These are phyloP conservation scores for Catostomus latipinnis DNA, from an alignment of 2,797 vertebrate species.

Conservation along the genomic window DNA sequence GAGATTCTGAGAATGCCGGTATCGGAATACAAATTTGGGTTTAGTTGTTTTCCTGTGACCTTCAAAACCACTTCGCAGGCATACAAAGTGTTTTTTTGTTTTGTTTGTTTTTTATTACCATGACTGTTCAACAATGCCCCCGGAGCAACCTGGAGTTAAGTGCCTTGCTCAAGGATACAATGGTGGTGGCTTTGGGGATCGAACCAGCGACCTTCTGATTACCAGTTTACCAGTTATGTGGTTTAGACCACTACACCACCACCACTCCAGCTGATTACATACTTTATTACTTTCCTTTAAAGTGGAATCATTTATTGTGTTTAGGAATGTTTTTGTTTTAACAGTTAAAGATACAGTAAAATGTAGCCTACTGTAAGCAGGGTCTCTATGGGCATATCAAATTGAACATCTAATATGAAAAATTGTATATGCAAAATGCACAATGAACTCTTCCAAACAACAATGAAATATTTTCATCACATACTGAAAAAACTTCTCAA, in stretches of 20 bases:
- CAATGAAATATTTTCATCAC: too few relatives aligned
- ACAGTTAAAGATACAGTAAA: background rate
- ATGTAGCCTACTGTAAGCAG: background rate
- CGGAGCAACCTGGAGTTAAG: too few relatives aligned
- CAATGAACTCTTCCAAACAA: too few relatives aligned
- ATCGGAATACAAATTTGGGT: slow-evolving; percentile 54
- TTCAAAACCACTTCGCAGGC: slow-evolving; percentile 30
- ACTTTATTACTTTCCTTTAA: background rate
- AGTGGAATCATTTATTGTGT: background rate
- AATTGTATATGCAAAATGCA: too few relatives aligned
- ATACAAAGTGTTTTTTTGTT: slow-evolving; percentile 11
- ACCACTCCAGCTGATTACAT: background rate
- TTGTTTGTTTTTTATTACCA: background rate
- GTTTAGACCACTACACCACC: too few relatives aligned
- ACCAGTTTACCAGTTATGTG: too few relatives aligned
- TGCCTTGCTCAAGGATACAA: too few relatives aligned
- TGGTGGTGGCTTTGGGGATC: too few relatives aligned
- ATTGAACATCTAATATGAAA: too few relatives aligned
- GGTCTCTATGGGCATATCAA: background rate
- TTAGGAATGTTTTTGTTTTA: background rate
- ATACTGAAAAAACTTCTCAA: too few relatives aligned
- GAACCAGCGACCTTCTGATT: too few relatives aligned
- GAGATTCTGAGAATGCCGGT: slow-evolving; percentile 12
- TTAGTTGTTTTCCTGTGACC: slow-evolving; percentile 40
- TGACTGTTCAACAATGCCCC: slow-evolving; percentile 7